These are phyloP conservation scores for Clavelina lepadiformis DNA, from an alignment of 23 tunicate genomes.

Conservation along the genomic window DNA sequence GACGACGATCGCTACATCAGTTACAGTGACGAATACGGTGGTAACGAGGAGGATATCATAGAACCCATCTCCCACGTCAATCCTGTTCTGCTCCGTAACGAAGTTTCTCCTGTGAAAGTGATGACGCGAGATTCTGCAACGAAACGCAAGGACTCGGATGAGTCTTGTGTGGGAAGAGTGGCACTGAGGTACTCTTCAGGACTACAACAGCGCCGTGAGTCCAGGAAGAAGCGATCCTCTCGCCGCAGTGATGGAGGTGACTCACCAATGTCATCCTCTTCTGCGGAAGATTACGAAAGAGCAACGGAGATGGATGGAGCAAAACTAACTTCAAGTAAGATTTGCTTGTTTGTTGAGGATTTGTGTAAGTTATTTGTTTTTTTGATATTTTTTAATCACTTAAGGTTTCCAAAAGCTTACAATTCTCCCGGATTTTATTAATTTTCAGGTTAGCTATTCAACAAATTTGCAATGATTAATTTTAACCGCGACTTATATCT, in stretches of 20 bases:
- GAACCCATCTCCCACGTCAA: background rate
- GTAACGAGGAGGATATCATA: slow-evolving; percentile 4
- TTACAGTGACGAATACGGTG: slow-evolving; percentile 11
- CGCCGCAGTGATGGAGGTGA: slow-evolving; percentile 18
- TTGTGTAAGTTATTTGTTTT: too few species aligned
- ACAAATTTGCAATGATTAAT: too few species aligned
- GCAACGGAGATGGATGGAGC: too few species aligned
- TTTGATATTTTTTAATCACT: background rate
- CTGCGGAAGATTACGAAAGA: slow-evolving; percentile 2
- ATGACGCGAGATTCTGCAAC: slow-evolving; percentile 16
- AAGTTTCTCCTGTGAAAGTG: slow-evolving; percentile 1
- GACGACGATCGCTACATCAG: too few species aligned
- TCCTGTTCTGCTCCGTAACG: slow-evolving; percentile 2
- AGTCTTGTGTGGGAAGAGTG: background rate
- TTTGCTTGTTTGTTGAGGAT: too few species aligned
- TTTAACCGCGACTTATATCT: too few species aligned
- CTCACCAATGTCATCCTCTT: slow-evolving; percentile 23
- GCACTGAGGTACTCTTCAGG: background rate
- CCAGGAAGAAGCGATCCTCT: background rate
- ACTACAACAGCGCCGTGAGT: slow-evolving; percentile 6
- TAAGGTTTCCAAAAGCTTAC: too few species aligned
- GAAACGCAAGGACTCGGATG: slow-evolving; percentile 2
- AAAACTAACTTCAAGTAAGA: too few species aligned
- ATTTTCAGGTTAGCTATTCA: too few species aligned
- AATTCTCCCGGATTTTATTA: too few species aligned